Conservation (phyloP, 2,797 vertebrate species). For the Perodicticus potto region DNA sequence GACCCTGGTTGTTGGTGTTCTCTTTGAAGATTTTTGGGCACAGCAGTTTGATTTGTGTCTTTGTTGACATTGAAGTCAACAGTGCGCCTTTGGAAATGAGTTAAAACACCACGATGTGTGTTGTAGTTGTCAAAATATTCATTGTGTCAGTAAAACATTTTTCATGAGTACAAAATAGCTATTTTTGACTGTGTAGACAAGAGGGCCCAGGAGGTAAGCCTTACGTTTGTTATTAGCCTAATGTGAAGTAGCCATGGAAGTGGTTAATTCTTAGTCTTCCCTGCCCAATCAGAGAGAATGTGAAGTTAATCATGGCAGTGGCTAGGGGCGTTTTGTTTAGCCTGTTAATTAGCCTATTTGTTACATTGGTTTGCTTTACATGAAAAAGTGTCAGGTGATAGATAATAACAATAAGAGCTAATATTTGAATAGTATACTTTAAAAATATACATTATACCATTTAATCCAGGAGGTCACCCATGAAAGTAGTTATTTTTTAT, state of each 20-base stretch:
- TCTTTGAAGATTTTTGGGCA: conserved; percentile 54
- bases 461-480: conserved; percentile 30
- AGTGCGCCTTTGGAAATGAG: conserved; percentile 44
- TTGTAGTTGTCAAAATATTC: conserved; percentile 8
- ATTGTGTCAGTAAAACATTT: conserved; percentile 1
- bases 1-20: conserved; percentile 49
- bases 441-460: neutral
- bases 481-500: conserved; percentile 44
- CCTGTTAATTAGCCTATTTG: neutral
- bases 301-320: neutral
- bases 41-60: conserved; percentile 43
- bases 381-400: conserved; percentile 6
- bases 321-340: neutral
- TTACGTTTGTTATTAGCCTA: neutral
- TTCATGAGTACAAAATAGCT: neutral
- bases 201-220: neutral
- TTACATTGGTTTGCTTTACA: neutral
- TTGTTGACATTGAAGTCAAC: conserved; percentile 55
- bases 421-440: neutral
- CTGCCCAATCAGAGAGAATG: neutral
- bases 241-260: neutral
- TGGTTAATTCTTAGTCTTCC: neutral
- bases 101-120: neutral
- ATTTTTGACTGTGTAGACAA: conserved; percentile 3
- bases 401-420: conserved; percentile 28